A percentile compares a stretch with the other conserved stretches of the same genome.
Evolutionary conservation across 1,140 invertebrate species (phyloP).

Genomic region (Lethrus apterus): DNA sequence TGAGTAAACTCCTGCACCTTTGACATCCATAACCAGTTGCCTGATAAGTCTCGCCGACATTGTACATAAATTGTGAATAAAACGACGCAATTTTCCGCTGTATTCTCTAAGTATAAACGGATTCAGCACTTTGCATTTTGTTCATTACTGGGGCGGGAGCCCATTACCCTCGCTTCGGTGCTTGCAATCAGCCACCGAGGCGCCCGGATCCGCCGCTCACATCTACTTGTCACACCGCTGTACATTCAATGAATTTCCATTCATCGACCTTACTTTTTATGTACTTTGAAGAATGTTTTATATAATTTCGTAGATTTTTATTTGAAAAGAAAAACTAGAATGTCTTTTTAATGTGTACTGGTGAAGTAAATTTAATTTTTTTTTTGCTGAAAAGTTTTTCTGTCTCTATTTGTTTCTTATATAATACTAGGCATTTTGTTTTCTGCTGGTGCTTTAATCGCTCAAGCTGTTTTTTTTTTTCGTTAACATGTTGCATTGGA

Average conservation of each 20-base stretch:
- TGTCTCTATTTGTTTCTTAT: too few species aligned
- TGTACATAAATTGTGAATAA: conserved; percentile 15
- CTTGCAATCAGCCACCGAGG: conserved; percentile 11
- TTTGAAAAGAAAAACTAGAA: too few species aligned
- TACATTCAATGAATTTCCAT: too few species aligned
- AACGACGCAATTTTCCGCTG: conserved; percentile 14
- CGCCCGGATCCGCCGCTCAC: conserved; percentile 11
- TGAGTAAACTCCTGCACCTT: conserved; percentile 9
- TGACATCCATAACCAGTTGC: conserved; percentile 7
- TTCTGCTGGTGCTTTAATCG: too few species aligned
- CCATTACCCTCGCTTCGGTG: conserved; percentile 9
- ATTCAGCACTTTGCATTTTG: conserved; percentile 18
- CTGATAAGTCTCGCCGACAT: conserved; percentile 2
- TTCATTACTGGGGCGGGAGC: conserved; percentile 14
- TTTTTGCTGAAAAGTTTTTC: too few species aligned
- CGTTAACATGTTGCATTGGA: too few species aligned
- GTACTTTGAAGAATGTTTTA: too few species aligned
- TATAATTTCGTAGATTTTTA: too few species aligned
- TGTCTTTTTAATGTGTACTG: too few species aligned
- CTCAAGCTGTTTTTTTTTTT: too few species aligned
- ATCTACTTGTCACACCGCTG: conserved; percentile 7
- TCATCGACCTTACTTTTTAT: conserved; percentile 8
- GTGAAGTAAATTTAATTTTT: too few species aligned
- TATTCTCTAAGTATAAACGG: conserved; percentile 11
- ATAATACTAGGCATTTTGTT: too few species aligned